Evolutionary conservation across 2,113 vertebrate genomes (phyloP).

Genomic region (Phoxinus phoxinus): DNA sequence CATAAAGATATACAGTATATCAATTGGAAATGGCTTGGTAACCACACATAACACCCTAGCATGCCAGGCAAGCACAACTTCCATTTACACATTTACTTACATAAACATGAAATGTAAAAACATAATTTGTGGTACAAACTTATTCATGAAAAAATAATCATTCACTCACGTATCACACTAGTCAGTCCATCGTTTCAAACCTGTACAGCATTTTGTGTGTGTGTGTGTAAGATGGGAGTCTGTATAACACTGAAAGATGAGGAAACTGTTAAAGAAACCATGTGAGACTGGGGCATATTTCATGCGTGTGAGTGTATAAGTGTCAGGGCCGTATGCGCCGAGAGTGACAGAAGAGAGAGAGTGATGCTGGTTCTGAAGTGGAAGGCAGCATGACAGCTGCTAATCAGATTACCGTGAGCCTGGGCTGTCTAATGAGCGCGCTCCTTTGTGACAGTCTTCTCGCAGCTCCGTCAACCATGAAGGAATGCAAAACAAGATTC

Average conservation of each 20-base stretch:
- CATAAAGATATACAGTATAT: too few species aligned
- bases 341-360: slow-evolving; percentile 44
- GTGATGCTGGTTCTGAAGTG: slow-evolving; percentile 67
- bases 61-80: neutral
- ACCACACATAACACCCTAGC: too few species aligned
- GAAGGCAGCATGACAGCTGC: slow-evolving; percentile 76
- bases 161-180: neutral
- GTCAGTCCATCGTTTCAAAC: neutral
- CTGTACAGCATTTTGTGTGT: neutral
- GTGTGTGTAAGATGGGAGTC: neutral
- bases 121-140: neutral
- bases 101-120: neutral
- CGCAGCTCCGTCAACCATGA: slow-evolving; percentile 71
- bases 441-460: slow-evolving; percentile 76
- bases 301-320: slow-evolving; percentile 28
- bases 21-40: too few species aligned
- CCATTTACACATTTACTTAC: neutral
- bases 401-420: slow-evolving; percentile 80
- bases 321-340: slow-evolving; percentile 13
- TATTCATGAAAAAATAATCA: neutral
- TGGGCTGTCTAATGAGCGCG: slow-evolving; percentile 78
- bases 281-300: neutral
- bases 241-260: neutral
- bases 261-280: neutral
- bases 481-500: slow-evolving; percentile 71